Conservation (phyloP, 2,113 vertebrate genomes). For the Brachirus orientalis region DNA sequence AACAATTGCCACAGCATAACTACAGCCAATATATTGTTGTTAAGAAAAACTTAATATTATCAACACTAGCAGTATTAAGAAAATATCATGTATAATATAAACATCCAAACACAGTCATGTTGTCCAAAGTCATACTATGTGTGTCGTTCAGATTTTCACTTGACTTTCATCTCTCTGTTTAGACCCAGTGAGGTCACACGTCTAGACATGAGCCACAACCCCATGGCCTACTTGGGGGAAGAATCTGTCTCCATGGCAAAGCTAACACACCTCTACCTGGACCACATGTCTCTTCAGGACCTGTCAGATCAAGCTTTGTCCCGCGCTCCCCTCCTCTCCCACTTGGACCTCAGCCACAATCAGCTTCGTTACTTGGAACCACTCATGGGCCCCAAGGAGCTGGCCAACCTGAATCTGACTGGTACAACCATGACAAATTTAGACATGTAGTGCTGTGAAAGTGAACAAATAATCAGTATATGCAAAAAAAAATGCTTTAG, state of each 20-base stretch:
- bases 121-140: neutral
- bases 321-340: constrained; percentile 80
- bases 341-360: constrained; percentile 88
- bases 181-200: constrained; percentile 80
- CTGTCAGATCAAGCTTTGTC: constrained; percentile 85
- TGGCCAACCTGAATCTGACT: constrained; percentile 80
- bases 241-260: constrained; percentile 87
- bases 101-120: neutral
- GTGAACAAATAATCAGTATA: too few relatives aligned
- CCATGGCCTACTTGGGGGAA: constrained; percentile 87
- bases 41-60: too few relatives aligned
- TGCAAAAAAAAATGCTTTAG: too few relatives aligned
- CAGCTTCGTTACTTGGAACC: constrained; percentile 87
- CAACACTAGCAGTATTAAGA: too few relatives aligned
- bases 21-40: too few relatives aligned
- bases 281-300: constrained; percentile 90
- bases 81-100: too few relatives aligned
- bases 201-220: constrained; percentile 91
- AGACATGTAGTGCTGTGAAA: too few relatives aligned
- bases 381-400: constrained; percentile 72
- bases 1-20: too few relatives aligned
- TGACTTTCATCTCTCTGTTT: neutral
- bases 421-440: constrained; percentile 39
- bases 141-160: neutral
- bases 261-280: constrained; percentile 87